A percentile compares a stretch with the other conserved stretches of the same genome.
phyloP scores from a whole-genome alignment of 2,113 vertebrate species.

The Cranoglanis bouderius region DNA sequence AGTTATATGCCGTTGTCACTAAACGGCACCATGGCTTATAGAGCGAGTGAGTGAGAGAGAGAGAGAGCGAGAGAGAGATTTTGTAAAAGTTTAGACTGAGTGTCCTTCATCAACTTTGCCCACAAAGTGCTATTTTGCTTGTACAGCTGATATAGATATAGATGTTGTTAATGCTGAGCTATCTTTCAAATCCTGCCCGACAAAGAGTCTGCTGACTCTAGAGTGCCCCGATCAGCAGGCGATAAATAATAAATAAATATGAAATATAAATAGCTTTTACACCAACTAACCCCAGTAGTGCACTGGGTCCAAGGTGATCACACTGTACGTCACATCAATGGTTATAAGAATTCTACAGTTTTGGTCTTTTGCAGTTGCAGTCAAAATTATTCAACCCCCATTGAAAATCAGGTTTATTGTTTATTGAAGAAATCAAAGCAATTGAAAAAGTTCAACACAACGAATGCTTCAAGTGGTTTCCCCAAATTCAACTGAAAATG shows the following conservation, averaged over 20 bases:
- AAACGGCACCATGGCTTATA: constrained; percentile 89
- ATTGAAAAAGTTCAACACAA: too few relatives aligned
- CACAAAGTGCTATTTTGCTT: background rate
- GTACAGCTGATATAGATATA: background rate
- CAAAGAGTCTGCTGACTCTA: background rate
- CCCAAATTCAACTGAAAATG: too few relatives aligned
- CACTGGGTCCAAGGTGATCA: background rate
- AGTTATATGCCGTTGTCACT: constrained; percentile 94
- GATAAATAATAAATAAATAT: constrained; percentile 34
- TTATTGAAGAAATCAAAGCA: too few relatives aligned
- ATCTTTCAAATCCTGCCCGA: background rate
- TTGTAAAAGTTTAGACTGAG: background rate
- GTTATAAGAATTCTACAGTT: background rate
- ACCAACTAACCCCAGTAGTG: background rate
- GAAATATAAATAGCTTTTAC: constrained; percentile 7
- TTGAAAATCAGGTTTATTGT: too few relatives aligned
- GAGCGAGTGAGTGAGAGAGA: background rate
- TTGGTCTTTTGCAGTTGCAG: background rate
- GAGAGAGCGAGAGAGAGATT: background rate
- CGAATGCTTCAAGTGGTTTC: too few relatives aligned
- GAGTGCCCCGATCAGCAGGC: background rate
- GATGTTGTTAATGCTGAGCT: background rate
- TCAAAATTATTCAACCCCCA: too few relatives aligned
- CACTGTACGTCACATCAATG: background rate
- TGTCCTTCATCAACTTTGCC: background rate